Evolutionary conservation across 2,888 invertebrate genomes (phyloP).

Genomic region (Prosopocoilus inquinatus): DNA sequence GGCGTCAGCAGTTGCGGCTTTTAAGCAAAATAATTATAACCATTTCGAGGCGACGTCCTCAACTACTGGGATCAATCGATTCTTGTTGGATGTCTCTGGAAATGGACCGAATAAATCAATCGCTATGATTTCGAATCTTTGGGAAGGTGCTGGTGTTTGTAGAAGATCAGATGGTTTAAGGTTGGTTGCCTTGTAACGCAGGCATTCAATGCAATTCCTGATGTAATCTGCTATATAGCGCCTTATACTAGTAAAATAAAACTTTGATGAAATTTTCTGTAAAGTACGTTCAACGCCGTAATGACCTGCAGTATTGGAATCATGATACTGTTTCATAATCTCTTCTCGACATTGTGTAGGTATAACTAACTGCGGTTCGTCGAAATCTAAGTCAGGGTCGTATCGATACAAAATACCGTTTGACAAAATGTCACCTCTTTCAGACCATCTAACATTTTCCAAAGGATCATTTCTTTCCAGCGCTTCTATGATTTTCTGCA

Average conservation of each 20-base stretch:
- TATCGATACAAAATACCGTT: slow-evolving; percentile 12
- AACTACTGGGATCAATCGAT: slow-evolving; percentile 30
- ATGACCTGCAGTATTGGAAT: slow-evolving; percentile 28
- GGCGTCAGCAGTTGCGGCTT: slow-evolving; percentile 27
- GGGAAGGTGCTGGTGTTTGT: slow-evolving; percentile 6
- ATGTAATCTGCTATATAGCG: slow-evolving; percentile 8
- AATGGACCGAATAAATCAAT: neutral
- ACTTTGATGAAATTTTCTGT: slow-evolving; percentile 16
- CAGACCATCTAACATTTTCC: slow-evolving; percentile 2
- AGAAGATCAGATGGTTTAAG: slow-evolving; percentile 16
- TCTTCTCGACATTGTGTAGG: slow-evolving; percentile 15
- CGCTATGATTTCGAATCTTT: neutral
- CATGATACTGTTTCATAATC: slow-evolving; percentile 25
- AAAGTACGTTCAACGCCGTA: slow-evolving; percentile 25
- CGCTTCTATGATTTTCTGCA: no score
- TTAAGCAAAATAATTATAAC: slow-evolving; percentile 29
- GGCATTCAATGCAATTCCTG: slow-evolving; percentile 21
- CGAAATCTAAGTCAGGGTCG: slow-evolving; percentile 17
- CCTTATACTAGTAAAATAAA: slow-evolving; percentile 20
- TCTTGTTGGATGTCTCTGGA: no score
- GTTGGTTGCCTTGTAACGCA: slow-evolving; percentile 19
- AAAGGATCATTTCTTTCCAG: no score
- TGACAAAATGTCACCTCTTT: slow-evolving; percentile 7
- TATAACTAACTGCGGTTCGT: slow-evolving; percentile 35
- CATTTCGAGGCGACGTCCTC: slow-evolving; percentile 34